Conservation (phyloP, 2,113 vertebrate species). For the Stigmatopora argus region DNA sequence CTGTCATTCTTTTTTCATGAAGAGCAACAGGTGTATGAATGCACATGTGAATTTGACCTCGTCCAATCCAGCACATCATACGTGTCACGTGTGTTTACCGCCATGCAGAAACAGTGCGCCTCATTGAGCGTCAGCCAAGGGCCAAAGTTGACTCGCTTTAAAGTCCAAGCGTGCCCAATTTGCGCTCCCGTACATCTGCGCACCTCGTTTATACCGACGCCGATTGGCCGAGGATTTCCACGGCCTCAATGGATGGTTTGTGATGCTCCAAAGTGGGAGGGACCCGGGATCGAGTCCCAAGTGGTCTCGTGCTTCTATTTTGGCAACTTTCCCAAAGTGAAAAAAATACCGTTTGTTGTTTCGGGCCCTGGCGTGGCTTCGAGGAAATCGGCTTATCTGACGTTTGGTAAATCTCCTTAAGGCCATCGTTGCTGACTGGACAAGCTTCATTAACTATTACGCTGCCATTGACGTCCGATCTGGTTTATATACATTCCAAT, state of each 20-base stretch:
- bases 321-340: background rate
- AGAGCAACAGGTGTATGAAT: background rate
- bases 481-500: too few relatives aligned
- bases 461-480: too few relatives aligned
- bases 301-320: slow-evolving; percentile 2
- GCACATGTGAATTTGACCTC: too few relatives aligned
- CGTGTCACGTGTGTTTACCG: background rate
- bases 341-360: slow-evolving; percentile 24
- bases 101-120: background rate
- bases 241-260: slow-evolving; percentile 4
- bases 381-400: slow-evolving; percentile 51
- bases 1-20: background rate
- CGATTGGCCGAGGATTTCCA: slow-evolving; percentile 1
- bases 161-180: background rate
- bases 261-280: background rate
- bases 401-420: slow-evolving; percentile 34
- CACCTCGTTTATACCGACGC: background rate
- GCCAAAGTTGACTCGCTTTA: too few relatives aligned
- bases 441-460: slow-evolving; percentile 18
- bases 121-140: background rate
- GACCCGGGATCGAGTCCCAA: background rate
- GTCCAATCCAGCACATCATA: background rate
- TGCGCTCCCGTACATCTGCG: background rate
- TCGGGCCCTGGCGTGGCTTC: slow-evolving; percentile 17
- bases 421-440: slow-evolving; percentile 38